A percentile compares a stretch with the other conserved stretches of the same genome.
These are phyloP conservation scores for Lepus europaeus DNA, from an alignment of 2,113 vertebrate species.

Conservation along the genomic window DNA sequence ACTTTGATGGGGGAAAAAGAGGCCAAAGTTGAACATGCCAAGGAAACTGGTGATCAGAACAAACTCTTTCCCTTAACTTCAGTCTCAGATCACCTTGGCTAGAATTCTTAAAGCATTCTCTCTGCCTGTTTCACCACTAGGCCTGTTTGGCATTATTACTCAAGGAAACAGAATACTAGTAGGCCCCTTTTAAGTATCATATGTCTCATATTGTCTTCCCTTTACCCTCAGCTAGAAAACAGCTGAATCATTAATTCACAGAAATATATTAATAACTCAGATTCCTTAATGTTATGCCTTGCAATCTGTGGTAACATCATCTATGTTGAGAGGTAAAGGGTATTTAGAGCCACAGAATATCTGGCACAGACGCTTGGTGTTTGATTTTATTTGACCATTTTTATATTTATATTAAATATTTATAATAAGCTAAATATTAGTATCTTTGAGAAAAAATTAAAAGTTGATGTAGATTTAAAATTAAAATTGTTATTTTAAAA, in stretches of 20 bases:
- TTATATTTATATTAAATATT: neutral
- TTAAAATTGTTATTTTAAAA: neutral
- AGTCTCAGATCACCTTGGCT: neutral
- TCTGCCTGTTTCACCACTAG: neutral
- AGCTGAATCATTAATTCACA: slow-evolving; percentile 56
- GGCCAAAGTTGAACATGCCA: neutral
- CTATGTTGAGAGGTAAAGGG: neutral
- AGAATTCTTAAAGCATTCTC: neutral
- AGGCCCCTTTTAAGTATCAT: neutral
- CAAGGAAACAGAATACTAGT: neutral
- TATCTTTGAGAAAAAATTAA: slow-evolving; percentile 16
- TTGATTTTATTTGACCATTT: slow-evolving; percentile 42
- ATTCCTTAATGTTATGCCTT: neutral
- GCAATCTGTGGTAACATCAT: neutral
- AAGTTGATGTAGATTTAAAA: slow-evolving; percentile 15
- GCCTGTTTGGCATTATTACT: neutral
- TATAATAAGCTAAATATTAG: slow-evolving; percentile 35
- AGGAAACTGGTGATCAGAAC: neutral
- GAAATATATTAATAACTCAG: neutral
- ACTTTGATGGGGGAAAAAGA: neutral
- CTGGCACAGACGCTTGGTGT: neutral
- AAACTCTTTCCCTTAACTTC: neutral
- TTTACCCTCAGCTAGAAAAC: slow-evolving; percentile 50
- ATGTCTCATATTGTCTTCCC: slow-evolving; percentile 33
- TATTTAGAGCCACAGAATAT: neutral